Evolutionary conservation across 1,140 invertebrate species (phyloP).

Genomic region (Trichonephila clavata): DNA sequence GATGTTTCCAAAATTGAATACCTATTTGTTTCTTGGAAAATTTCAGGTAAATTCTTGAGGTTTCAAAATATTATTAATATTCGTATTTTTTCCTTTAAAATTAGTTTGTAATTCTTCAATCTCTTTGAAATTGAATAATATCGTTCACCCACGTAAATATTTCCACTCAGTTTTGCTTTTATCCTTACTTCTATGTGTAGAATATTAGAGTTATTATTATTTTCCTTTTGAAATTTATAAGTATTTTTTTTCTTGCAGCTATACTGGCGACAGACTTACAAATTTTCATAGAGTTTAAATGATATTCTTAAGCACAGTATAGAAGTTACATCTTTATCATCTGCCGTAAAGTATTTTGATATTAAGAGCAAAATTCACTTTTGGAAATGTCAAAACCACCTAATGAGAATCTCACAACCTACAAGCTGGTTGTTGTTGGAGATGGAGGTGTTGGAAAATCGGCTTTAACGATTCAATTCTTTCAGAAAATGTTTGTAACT

Average conservation of each 20-base stretch:
- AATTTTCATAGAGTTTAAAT: background rate
- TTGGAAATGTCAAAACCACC: slow-evolving; percentile 86
- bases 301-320: background rate
- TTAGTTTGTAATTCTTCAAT: background rate
- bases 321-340: background rate
- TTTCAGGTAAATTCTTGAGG: background rate
- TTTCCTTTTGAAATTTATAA: background rate
- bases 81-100: background rate
- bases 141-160: background rate
- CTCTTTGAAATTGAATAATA: background rate
- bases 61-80: background rate
- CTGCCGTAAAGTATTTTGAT: background rate
- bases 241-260: background rate
- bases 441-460: slow-evolving; percentile 82
- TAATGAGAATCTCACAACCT: slow-evolving; percentile 88
- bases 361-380: background rate
- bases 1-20: background rate
- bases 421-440: slow-evolving; percentile 81
- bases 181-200: background rate
- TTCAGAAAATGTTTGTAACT: slow-evolving; percentile 88
- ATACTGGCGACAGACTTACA: background rate
- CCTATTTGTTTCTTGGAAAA: background rate
- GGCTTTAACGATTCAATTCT: slow-evolving; percentile 81
- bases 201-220: background rate
- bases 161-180: background rate